Conservation (phyloP, 1,140 invertebrate species). For the Onthophagus taurus region DNA sequence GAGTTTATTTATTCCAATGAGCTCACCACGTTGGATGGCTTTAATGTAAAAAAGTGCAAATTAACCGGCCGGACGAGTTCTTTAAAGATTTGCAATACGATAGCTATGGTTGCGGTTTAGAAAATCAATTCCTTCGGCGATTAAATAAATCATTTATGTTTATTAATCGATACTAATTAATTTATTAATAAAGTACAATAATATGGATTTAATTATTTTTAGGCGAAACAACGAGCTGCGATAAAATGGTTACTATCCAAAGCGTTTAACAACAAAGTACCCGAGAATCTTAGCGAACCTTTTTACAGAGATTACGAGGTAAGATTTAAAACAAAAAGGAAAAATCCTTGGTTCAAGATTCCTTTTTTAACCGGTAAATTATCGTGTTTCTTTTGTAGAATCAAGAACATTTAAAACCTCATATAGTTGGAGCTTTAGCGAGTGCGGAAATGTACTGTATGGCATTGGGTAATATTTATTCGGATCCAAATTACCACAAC, state of each 20-base stretch:
- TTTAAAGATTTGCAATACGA: too few species aligned
- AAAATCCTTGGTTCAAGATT: not conserved
- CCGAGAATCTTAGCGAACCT: conserved; percentile 85
- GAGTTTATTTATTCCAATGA: too few species aligned
- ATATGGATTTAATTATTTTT: too few species aligned
- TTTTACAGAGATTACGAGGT: conserved; percentile 94
- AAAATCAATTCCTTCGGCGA: too few species aligned
- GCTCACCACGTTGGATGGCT: too few species aligned
- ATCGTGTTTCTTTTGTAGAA: conserved; percentile 52
- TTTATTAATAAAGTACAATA: too few species aligned
- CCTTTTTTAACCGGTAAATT: not conserved
- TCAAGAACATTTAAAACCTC: conserved; percentile 86
- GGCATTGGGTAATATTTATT: conserved; percentile 92
- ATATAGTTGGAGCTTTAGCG: conserved; percentile 82
- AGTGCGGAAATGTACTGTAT: conserved; percentile 95
- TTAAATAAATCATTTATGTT: too few species aligned
- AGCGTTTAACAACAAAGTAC: conserved; percentile 92
- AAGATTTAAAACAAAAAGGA: conserved; percentile 25
- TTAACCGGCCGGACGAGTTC: too few species aligned
- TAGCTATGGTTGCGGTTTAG: too few species aligned
- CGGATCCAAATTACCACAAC: conserved; percentile 91
- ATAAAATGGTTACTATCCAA: conserved; percentile 96
- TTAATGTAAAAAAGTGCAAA: too few species aligned
- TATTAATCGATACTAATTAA: too few species aligned
- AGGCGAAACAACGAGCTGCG: conserved; percentile 95